Percentiles rank a stretch among this genome's conserved stretches.
phyloP scores from a whole-genome alignment of 2,113 vertebrate species.

The Microtus oregoni region DNA sequence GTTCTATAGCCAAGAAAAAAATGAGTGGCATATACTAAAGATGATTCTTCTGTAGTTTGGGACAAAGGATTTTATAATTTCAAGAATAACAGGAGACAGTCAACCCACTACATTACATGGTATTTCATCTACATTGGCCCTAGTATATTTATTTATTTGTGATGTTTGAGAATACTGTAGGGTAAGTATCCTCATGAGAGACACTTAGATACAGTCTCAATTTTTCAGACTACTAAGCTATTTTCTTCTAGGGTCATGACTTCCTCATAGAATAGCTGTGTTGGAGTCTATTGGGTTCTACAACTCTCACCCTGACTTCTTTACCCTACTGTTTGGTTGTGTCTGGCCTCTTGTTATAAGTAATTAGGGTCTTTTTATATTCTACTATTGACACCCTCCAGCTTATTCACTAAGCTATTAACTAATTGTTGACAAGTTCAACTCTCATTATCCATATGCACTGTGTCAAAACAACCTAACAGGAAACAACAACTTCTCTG shows the following conservation, averaged over 20 bases:
- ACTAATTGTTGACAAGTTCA: conserved; percentile 36
- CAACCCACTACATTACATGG: background rate
- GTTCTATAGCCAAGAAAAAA: background rate
- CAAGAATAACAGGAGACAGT: background rate
- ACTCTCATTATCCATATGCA: conserved; percentile 41
- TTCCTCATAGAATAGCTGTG: background rate
- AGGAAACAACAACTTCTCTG: background rate
- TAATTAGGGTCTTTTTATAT: background rate
- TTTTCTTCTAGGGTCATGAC: background rate
- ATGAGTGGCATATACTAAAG: background rate
- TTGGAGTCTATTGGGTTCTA: background rate
- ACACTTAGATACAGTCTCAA: background rate
- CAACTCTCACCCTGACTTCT: background rate
- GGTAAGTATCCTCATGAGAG: background rate
- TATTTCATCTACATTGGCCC: background rate
- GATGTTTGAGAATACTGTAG: background rate
- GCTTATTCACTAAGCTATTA: conserved; percentile 16
- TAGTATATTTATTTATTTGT: background rate
- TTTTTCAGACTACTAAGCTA: background rate
- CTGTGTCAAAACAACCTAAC: background rate
- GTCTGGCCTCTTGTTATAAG: conserved; percentile 42
- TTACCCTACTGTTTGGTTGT: conserved; percentile 25
- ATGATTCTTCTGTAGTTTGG: background rate
- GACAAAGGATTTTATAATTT: background rate
- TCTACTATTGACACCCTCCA: background rate